Evolutionary conservation across 2,797 vertebrate genomes (phyloP), one percentile per base, ranked within the genome.

Genomic region (Rhodeus uyekii): DNA sequence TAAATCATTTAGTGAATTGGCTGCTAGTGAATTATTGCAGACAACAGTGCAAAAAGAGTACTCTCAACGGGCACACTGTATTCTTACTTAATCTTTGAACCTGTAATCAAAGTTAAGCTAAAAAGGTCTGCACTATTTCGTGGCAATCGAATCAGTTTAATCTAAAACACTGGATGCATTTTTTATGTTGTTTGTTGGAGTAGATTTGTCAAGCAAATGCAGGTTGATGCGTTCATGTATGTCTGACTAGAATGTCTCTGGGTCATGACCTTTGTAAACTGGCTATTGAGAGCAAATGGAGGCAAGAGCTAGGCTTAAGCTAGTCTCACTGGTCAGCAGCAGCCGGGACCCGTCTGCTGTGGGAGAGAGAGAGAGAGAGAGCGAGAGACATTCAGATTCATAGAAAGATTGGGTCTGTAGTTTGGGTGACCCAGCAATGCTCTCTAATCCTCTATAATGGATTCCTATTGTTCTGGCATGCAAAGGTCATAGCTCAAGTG

Each of bases 391-490:
- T 50, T 76, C 68, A 38, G 46, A 60, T 61, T 50, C 42, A 79
- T 44, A 22, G 8, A 69, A 48, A 68, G 48, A 78, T 73, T 65
- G 27, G 42, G 55, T 46, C 61, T 76, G 75, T 73, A 73, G 19
- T 79, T 46, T 50, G 39, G 32, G 69, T 82, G 84, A 75, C 71
- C 81, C 44, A 60, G 58, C 27, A 24, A 82, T 80, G 82, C 76
- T 36, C 71, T 84, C 48, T 87, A 86, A 87, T 88, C 85, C 86
- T 42, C 50, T 32, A 29, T 83, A 84, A 88, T 78, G 68, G 87
- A 84, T 27, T 36, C 39, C 68, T 80, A 74, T 73, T 82, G 82
- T 85, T 69, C 79, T 44, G 48, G 48, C 16, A 63, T 78, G 60
- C 68, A 73, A 71, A 80, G 68, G 80, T 85, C 78, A 76, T 65